These are phyloP conservation scores for Paramisgurnus dabryanus DNA, from an alignment of 2,113 vertebrate species.

Conservation along the genomic window DNA sequence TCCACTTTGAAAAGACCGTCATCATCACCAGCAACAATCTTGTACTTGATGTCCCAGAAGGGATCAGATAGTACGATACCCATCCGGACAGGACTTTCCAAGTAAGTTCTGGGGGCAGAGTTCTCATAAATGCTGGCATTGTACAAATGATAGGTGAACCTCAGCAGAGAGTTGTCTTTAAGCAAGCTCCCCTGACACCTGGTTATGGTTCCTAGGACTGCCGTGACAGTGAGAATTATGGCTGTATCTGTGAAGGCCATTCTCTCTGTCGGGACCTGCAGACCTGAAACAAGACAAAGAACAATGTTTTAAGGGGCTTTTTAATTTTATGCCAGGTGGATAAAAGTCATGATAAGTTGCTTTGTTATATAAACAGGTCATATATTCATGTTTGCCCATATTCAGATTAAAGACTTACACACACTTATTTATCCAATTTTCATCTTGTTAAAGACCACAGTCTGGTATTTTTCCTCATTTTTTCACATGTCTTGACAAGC, in stretches of 20 bases:
- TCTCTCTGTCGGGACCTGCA: constrained; percentile 57
- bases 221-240: constrained; percentile 57
- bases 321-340: not conserved
- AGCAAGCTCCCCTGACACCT: constrained; percentile 64
- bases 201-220: constrained; percentile 66
- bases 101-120: constrained; percentile 88
- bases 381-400: too few species aligned
- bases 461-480: constrained; percentile 61
- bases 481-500: constrained; percentile 61
- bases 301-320: not conserved
- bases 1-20: constrained; percentile 85
- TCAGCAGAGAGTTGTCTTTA: constrained; percentile 75
- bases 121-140: constrained; percentile 93
- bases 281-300: constrained; percentile 49
- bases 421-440: constrained; percentile 45
- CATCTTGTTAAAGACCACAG: constrained; percentile 47
- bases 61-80: constrained; percentile 80
- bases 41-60: constrained; percentile 82
- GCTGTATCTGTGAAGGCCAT: constrained; percentile 62
- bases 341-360: not conserved
- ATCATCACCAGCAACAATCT: constrained; percentile 82
- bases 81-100: constrained; percentile 85
- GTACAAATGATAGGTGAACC: constrained; percentile 89
- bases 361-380: too few species aligned
- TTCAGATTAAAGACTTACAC: constrained; percentile 19